Evolutionary conservation across 2,113 vertebrate genomes (phyloP), one percentile per base, ranked within the genome.

Genomic region (Corythornis vintsioides): DNA sequence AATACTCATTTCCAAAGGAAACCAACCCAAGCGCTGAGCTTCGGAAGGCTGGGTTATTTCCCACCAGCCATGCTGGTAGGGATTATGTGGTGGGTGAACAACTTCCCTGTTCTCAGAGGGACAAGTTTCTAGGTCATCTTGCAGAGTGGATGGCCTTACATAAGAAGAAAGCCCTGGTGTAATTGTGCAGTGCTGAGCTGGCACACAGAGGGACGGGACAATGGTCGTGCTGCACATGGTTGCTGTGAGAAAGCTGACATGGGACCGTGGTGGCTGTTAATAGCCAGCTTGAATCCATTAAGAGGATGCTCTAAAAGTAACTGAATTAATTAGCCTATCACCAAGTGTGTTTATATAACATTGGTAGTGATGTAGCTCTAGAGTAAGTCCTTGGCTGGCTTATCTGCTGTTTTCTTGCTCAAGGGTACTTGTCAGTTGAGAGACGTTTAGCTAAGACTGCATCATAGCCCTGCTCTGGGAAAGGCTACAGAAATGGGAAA

Each of bases 281-380:
- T 65, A 86, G 21, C 86, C 13, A 8, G n/a, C 77, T 84, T 48
- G 69, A 80, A 75, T 74, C 57, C 66, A 56, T 95, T 83, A 84
- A 82, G 42, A 4, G 2, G 73, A 13, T 92, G 65, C 59, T 91
- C 31, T 76, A 53, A 69, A 78, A 94, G 47, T 67, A 81, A 15
- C 31, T 42, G 69, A 76, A 89, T 92, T 93, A 94, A 91, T 95
- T 89, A 74, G 79, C 9, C 56, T 75, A 8, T 67, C 70, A 50
- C 42, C 59, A 35, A 72, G 33, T 11, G 13, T 48, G 57, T 80
- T 87, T 76, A 48, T 81, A n/a, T 76, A 79, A 69, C 17, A 3
- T 60, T 83, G 6, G 3, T 40, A 53, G 40, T 53, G 45, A 33
- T 79, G n/a, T 16, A 56, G 78, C 47, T 57, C 0, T 14, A 47